A percentile compares a stretch with the other conserved stretches of the same genome.
phyloP scores from a whole-genome alignment of 1,140 invertebrate genomes.

The Hyles vespertilio region DNA sequence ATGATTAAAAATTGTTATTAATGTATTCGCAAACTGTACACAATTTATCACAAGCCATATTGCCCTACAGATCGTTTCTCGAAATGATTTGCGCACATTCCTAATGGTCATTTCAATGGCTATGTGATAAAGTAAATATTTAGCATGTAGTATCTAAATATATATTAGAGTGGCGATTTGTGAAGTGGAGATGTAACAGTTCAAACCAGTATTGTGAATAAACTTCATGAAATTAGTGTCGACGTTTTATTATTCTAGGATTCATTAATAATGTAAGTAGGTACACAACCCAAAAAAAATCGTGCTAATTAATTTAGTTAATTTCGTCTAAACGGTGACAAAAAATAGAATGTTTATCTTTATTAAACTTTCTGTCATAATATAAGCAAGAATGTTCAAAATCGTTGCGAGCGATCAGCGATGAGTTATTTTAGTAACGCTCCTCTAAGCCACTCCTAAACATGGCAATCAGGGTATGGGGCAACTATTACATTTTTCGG shows the following conservation, averaged over 20 bases:
- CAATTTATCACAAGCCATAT: not conserved
- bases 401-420: no score
- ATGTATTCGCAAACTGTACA: not conserved
- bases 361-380: no score
- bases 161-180: constrained; percentile 12
- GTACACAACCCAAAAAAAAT: no score
- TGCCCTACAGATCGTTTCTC: not conserved
- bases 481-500: no score
- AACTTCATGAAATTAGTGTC: constrained; percentile 26
- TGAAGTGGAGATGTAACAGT: constrained; percentile 25
- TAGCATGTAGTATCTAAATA: constrained; percentile 3
- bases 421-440: no score
- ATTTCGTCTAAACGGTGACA: no score
- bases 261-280: no score
- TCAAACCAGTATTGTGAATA: constrained; percentile 47
- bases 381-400: no score
- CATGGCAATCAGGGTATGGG: no score
- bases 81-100: constrained; percentile 9
- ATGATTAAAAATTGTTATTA: constrained; percentile 4
- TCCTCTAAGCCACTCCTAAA: no score
- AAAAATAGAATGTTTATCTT: no score
- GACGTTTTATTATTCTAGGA: not conserved
- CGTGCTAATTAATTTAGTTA: no score
- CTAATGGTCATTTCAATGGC: constrained; percentile 7
- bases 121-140: constrained; percentile 5